Base-by-base conservation (phyloP, 2,888 invertebrate species). In the Noctua janthe region DNA sequence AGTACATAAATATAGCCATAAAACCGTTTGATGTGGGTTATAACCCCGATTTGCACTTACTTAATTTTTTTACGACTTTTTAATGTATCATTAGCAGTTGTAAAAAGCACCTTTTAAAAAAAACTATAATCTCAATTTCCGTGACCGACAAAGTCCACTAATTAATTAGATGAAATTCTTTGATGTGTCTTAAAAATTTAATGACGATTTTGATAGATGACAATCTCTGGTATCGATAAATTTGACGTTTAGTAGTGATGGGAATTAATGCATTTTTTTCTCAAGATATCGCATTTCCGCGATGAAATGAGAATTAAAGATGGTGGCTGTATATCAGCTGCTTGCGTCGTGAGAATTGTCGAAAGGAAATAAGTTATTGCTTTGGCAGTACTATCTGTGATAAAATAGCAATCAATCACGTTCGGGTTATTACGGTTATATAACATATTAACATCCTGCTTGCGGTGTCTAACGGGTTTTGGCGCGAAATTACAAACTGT, bases 31-130 rank as follows among this genome's bases (percentile, higher is more conserved):
- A 84, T 76, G 75, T 64, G 20, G 70, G 69, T 47, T 74, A 71
- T 75, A 84, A 81, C 82, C 80, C 74, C 71, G 83, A 86, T 89
- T 87, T 82, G 87, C 88, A 87, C 81, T 83, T 76, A 86, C 76
- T 87, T 81, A 82, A 74, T 59, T 76, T 77, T 87, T 88, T 89
- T 85, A 89, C 82, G 66, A 80, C 86, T 72, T 82, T 86, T 89
- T 86, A 88, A 86, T 82, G 81, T 73, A 71, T 49, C 81, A 82
- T 85, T 84, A 89, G 67, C 62, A 76, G 81, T 83, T 72, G 70
- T 81, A 78, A 89, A 84, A 85, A 62, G 49, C 85, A 82, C 81
- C 76, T 80, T 81, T 54, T 47, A 84, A 80, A 80, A 80, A 64
- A 82, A 62, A 47, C 29, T 35, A 66, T 75, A 77, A 78, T 71